A percentile compares a stretch with the other conserved stretches of the same genome.
phyloP scores from a whole-genome alignment of 2,888 invertebrate species.

The Antitype chi region DNA sequence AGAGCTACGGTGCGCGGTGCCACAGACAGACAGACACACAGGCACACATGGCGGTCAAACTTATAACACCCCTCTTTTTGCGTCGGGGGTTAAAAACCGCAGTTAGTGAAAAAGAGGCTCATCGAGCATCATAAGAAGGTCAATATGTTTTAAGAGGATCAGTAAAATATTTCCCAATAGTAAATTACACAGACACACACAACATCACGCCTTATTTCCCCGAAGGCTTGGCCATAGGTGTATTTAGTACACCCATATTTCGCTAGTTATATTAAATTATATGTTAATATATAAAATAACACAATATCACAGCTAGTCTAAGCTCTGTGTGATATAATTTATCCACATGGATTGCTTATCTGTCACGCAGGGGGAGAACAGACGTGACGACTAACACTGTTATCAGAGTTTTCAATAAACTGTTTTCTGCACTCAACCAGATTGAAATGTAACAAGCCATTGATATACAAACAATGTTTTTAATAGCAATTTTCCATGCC shows the following conservation, averaged over 20 bases:
- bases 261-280: neutral
- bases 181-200: too few species aligned
- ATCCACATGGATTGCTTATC: constrained; percentile 29
- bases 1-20: too few species aligned
- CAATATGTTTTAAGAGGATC: neutral
- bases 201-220: too few species aligned
- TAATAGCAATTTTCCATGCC: constrained; percentile 46
- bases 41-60: too few species aligned
- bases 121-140: neutral
- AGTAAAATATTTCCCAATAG: neutral
- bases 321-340: neutral
- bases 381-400: constrained; percentile 1
- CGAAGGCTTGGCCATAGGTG: too few species aligned
- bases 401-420: constrained; percentile 52
- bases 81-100: neutral
- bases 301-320: too few species aligned
- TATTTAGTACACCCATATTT: too few species aligned
- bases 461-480: constrained; percentile 57
- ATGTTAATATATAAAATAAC: neutral
- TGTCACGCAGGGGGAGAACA: constrained; percentile 6
- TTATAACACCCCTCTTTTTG: too few species aligned
- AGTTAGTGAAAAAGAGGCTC: neutral
- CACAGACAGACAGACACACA: too few species aligned
- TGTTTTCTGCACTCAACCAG: constrained; percentile 43
- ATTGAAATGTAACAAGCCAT: constrained; percentile 44